A percentile compares a stretch with the other conserved stretches of the same genome.
These are phyloP conservation scores for Huso huso DNA, from an alignment of 2,797 vertebrate genomes.

Conservation along the genomic window DNA sequence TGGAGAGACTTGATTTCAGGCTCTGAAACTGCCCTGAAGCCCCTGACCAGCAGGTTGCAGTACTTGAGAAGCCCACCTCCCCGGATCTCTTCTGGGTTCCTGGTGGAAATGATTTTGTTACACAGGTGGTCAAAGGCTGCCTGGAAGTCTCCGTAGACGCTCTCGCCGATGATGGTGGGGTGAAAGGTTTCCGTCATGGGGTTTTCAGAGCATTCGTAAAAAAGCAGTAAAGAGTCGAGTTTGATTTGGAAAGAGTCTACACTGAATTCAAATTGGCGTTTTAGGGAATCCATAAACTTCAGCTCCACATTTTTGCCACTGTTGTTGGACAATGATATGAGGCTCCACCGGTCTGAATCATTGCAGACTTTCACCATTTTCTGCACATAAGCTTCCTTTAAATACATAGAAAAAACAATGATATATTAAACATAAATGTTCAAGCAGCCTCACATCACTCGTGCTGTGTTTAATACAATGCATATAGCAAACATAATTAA, in stretches of 20 bases:
- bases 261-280: constrained; percentile 97
- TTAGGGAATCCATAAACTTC: constrained; percentile 95
- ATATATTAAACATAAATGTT: no score
- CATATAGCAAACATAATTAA: no score
- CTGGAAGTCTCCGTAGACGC: constrained; percentile 90
- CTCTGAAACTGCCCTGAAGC: constrained; percentile 80
- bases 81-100: constrained; percentile 91
- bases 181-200: constrained; percentile 93
- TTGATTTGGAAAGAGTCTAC: constrained; percentile 98
- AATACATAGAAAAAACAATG: constrained; percentile 33
- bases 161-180: constrained; percentile 91
- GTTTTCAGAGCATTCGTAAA: constrained; percentile 96
- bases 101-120: constrained; percentile 84
- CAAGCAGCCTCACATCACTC: no score
- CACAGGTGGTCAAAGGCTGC: constrained; percentile 91
- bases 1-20: constrained; percentile 86
- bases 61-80: constrained; percentile 96
- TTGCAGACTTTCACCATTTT: constrained; percentile 99
- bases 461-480: no score
- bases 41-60: constrained; percentile 93
- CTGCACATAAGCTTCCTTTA: constrained; percentile 94
- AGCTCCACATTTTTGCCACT: constrained; percentile 96
- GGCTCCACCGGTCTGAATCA: constrained; percentile 95
- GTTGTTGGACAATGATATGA: constrained; percentile 98
- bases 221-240: constrained; percentile 93